A percentile compares a stretch with the other conserved stretches of the same genome.
Conservation (phyloP, 2,113 vertebrate species). For the Sciurus niger region DNA sequence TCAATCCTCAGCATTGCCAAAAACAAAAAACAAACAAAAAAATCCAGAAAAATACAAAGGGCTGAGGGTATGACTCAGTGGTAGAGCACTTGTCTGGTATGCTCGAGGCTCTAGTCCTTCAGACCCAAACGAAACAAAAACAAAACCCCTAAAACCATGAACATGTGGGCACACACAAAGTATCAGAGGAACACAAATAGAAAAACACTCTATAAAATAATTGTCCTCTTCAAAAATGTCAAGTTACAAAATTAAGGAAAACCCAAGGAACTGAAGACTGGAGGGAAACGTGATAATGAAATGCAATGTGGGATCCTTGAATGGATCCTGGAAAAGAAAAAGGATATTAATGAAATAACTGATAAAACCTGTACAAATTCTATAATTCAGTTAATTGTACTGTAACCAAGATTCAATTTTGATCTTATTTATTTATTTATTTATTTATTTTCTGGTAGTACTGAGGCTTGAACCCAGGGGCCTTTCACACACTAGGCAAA, state of each 20-base stretch:
- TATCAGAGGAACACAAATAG: neutral
- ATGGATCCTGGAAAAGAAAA: neutral
- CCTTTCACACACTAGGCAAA: too few species aligned
- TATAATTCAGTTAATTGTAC: neutral
- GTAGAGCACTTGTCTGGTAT: too few species aligned
- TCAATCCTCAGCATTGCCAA: too few species aligned
- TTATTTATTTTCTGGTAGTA: neutral
- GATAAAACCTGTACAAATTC: neutral
- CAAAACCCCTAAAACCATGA: too few species aligned
- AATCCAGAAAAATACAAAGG: too few species aligned
- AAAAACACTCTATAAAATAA: neutral
- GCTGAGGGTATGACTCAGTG: too few species aligned
- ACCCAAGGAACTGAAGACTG: neutral
- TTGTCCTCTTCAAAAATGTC: neutral
- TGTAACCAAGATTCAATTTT: neutral
- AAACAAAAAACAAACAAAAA: too few species aligned
- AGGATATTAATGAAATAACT: neutral
- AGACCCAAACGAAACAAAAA: too few species aligned
- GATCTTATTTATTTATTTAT: neutral
- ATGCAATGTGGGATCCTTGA: neutral
- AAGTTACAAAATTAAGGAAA: conserved; percentile 1
- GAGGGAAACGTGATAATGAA: neutral
- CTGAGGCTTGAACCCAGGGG: too few species aligned
- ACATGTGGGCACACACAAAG: neutral
- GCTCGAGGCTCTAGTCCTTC: neutral